Conservation (phyloP, 2,888 invertebrate genomes). For the Helicoverpa assulta region DNA sequence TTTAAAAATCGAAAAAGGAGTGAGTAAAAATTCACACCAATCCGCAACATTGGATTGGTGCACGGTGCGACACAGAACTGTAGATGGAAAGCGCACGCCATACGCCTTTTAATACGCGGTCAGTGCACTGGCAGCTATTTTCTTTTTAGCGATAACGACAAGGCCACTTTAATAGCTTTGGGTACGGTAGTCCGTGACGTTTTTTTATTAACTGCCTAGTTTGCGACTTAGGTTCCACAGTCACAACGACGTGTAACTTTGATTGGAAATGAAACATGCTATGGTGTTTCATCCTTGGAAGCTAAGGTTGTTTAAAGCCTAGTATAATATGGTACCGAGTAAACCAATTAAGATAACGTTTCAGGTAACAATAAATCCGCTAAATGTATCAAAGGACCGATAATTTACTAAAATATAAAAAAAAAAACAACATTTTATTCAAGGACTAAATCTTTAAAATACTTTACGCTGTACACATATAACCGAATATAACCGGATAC, state of each 20-base stretch:
- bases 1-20: constrained; percentile 53
- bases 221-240: constrained; percentile 63
- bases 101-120: constrained; percentile 65
- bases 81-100: constrained; percentile 62
- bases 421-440: too few species aligned
- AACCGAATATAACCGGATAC: constrained; percentile 2
- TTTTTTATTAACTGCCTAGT: constrained; percentile 71
- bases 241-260: constrained; percentile 53
- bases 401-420: background rate
- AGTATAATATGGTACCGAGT: background rate
- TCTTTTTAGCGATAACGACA: constrained; percentile 85
- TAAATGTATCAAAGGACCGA: constrained; percentile 11
- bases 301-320: background rate
- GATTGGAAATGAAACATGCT: constrained; percentile 26
- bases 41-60: constrained; percentile 44
- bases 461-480: constrained; percentile 10
- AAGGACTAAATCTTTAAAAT: background rate
- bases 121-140: constrained; percentile 79
- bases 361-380: background rate
- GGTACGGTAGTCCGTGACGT: constrained; percentile 79
- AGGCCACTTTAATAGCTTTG: constrained; percentile 86
- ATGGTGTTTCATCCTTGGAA: background rate
- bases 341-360: background rate
- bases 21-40: constrained; percentile 52
- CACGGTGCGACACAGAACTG: constrained; percentile 53